Base-by-base conservation (phyloP, 2,888 invertebrate genomes). In the Eudasyphora cyanicolor region DNA sequence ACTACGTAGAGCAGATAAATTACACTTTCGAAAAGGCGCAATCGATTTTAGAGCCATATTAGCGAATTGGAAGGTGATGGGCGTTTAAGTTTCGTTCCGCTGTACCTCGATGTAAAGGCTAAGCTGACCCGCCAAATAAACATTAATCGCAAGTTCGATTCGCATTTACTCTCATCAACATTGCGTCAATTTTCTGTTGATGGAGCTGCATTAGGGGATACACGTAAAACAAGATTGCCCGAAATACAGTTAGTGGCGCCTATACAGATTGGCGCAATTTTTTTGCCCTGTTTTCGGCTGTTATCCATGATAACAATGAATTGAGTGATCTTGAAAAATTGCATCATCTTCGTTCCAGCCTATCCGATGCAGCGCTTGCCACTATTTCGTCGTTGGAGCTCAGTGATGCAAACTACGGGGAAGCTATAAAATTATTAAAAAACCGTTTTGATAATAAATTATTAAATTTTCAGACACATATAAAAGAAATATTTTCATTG, bases 401-500 rank as follows among this genome's bases (percentile, higher is more conserved):
- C 27, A 85, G 29, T 19, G 84, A 84, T 12, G 64, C 49, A 24
- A 87, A 85, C 60, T 86, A 85, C 38, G 82, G 85, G 21, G 85
- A 85, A 75, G 86, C 86, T 19, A 19, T 86, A 21, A 17, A 19
- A 21, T 70, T 87, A 24, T 70, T 86, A 45, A 80, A 77, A 73
- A 79, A 82, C 62, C 77, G 82, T 19, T 87, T 86, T 57, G 85
- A 86, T 76, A 86, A 84, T 71, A 86, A 86, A 79, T 54, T 84
- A n/a, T 19, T 80, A 10, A 85, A 78, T 73, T 87, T 87, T 80
- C 85, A 86, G 82, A 80, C 71, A 8, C 85, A 86, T 42, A 79
- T 86, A 24, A 85, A 82, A 24, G 84, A 80, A 38, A 85, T 85
- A 29, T 86, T 85, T 14, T 77, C 80, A 3, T 24, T 86, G 12